Conservation (phyloP, 2,888 invertebrate species). For the Eremobia ochroleuca region DNA sequence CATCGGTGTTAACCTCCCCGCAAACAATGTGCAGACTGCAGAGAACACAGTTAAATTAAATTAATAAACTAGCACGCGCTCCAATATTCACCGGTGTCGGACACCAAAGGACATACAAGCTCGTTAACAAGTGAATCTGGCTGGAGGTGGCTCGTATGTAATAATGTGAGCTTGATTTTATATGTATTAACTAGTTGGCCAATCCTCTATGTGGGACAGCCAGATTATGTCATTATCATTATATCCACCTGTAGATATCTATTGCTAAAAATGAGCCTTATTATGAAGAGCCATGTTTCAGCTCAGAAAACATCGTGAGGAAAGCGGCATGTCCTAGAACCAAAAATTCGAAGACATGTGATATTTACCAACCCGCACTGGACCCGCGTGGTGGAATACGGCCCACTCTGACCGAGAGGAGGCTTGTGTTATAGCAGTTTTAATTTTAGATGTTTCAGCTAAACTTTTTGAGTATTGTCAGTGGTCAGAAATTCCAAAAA, state of each 20-base stretch:
- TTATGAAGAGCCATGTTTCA: background rate
- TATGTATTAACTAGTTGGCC: background rate
- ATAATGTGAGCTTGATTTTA: background rate
- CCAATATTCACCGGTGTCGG: background rate
- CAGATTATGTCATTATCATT: background rate
- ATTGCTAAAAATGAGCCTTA: background rate
- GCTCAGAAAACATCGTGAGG: too few relatives aligned
- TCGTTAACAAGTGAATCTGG: conserved; percentile 10
- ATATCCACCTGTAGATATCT: background rate
- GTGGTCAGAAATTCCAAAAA: background rate
- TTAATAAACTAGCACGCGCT: conserved; percentile 38
- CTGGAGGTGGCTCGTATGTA: background rate
- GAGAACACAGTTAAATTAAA: conserved; percentile 47
- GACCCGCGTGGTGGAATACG: too few relatives aligned
- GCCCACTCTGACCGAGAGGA: too few relatives aligned
- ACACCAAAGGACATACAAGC: background rate
- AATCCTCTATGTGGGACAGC: background rate
- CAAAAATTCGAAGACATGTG: too few relatives aligned
- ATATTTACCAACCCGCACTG: too few relatives aligned
- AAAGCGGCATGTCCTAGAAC: too few relatives aligned
- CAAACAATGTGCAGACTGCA: conserved; percentile 33
- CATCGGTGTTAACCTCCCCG: conserved; percentile 10
- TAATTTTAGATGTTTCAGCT: too few relatives aligned
- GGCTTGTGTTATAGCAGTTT: too few relatives aligned
- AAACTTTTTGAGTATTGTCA: too few relatives aligned